A percentile compares a stretch with the other conserved stretches of the same genome.
phyloP scores from a whole-genome alignment of 2,797 vertebrate genomes.

The Chiloscyllium punctatum region DNA sequence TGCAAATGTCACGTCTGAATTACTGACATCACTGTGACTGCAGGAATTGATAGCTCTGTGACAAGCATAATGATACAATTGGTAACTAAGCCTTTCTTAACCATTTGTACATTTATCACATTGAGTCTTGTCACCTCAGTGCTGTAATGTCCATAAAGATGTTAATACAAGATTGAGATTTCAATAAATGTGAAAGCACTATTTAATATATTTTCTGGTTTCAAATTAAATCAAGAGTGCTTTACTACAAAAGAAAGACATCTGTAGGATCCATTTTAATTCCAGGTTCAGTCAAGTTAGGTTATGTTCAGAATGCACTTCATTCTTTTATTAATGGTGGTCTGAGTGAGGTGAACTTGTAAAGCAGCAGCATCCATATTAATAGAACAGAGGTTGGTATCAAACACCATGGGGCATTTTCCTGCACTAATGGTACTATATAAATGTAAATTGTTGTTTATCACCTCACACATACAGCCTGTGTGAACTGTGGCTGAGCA shows the following conservation, averaged over 20 bases:
- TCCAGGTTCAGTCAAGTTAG: background rate
- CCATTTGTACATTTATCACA: background rate
- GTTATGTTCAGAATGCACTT: background rate
- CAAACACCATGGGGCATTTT: background rate
- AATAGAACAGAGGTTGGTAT: background rate
- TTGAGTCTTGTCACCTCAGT: background rate
- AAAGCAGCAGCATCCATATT: background rate
- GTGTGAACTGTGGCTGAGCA: background rate
- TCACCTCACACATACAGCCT: background rate
- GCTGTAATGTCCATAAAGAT: background rate
- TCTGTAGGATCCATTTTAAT: background rate
- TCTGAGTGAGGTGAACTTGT: background rate
- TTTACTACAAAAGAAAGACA: background rate
- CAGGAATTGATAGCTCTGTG: background rate
- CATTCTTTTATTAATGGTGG: background rate
- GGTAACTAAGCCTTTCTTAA: conserved; percentile 13
- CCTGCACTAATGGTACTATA: background rate
- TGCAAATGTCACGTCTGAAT: background rate
- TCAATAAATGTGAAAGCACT: background rate
- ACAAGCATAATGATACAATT: background rate
- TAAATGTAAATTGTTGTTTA: background rate
- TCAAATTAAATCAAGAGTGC: background rate
- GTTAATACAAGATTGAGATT: background rate
- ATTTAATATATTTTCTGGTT: background rate
- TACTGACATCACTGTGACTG: background rate